Evolutionary conservation across 2,797 vertebrate genomes (phyloP).

Genomic region (Muraenolepis orangiensis): DNA sequence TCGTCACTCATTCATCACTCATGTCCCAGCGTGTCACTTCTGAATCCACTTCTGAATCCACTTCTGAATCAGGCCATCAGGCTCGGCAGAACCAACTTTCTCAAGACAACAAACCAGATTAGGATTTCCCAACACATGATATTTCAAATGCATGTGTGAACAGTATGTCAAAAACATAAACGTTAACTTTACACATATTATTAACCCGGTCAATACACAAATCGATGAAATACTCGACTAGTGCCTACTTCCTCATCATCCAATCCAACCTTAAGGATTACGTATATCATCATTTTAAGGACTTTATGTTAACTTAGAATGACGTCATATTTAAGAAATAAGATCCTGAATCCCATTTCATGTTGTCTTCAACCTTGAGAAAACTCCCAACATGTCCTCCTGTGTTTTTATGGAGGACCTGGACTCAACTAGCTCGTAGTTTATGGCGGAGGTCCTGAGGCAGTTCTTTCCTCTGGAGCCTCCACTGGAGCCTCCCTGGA

Average conservation of each 20-base stretch:
- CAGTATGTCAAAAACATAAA: not conserved
- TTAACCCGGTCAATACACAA: too few species aligned
- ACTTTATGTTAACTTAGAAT: not conserved
- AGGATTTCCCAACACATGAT: not conserved
- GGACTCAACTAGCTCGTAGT: not conserved
- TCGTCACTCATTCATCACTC: conserved; percentile 12
- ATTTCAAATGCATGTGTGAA: not conserved
- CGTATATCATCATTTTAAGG: too few species aligned
- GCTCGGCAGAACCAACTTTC: not conserved
- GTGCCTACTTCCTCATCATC: not conserved
- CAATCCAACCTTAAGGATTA: not conserved
- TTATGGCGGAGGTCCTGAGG: not conserved
- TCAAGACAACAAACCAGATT: not conserved
- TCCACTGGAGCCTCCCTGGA: conserved; percentile 20
- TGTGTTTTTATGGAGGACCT: not conserved
- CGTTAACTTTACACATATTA: too few species aligned
- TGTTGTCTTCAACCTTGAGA: not conserved
- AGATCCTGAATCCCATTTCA: not conserved
- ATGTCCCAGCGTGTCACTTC: not conserved
- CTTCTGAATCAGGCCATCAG: not conserved
- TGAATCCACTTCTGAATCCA: not conserved
- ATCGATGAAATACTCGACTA: not conserved
- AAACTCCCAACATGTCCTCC: too few species aligned
- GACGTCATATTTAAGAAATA: not conserved
- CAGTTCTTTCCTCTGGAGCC: conserved; percentile 15